Conservation (phyloP, 2,888 invertebrate genomes). For the Drosophila stalkeri region DNA sequence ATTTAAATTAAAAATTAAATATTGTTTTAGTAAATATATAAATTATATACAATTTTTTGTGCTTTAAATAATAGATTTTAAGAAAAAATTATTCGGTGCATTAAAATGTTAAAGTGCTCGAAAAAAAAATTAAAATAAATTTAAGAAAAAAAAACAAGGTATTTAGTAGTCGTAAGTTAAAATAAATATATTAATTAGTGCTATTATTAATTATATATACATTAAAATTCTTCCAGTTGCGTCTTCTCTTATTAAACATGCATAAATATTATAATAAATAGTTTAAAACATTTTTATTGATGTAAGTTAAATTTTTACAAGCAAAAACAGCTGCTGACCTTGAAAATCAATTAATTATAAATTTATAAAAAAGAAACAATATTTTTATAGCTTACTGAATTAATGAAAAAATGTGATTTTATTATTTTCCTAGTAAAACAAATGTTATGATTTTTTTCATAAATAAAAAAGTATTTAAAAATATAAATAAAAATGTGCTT, state of each 20-base stretch:
- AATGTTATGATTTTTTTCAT: too few species aligned
- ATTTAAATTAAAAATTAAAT: too few species aligned
- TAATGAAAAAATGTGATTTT: too few species aligned
- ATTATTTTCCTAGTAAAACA: too few species aligned
- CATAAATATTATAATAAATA: slow-evolving; percentile 12
- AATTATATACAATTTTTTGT: background rate
- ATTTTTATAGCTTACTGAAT: too few species aligned
- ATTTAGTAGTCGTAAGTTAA: background rate
- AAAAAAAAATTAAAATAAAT: background rate
- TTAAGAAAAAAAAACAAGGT: background rate
- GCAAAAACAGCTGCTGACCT: slow-evolving; percentile 8
- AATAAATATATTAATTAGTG: background rate
- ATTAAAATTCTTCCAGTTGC: background rate
- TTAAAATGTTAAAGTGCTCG: background rate
- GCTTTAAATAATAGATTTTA: background rate
- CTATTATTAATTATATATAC: slow-evolving; percentile 14
- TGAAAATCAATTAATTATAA: background rate
- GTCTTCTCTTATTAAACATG: background rate
- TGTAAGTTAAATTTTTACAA: background rate
- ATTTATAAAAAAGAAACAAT: background rate
- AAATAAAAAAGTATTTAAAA: too few species aligned
- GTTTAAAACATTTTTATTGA: slow-evolving; percentile 9
- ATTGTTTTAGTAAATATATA: too few species aligned
- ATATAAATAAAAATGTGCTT: too few species aligned
- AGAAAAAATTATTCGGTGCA: background rate